These are phyloP conservation scores for Microplitis deprimator DNA, from an alignment of 2,888 invertebrate species.

Conservation along the genomic window DNA sequence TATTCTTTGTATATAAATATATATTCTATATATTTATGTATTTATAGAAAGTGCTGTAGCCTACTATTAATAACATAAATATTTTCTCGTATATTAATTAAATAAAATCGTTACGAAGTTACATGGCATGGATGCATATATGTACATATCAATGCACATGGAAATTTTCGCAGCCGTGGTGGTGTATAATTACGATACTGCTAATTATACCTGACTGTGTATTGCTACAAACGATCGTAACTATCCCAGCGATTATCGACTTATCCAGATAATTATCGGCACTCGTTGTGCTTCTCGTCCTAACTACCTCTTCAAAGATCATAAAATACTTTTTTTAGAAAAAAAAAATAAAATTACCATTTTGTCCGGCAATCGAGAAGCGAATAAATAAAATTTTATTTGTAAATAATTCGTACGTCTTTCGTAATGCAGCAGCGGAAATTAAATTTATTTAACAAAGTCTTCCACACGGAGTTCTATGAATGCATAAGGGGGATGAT, in stretches of 20 bases:
- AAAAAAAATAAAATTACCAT: background rate
- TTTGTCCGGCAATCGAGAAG: too few relatives aligned
- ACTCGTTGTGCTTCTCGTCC: slow-evolving; percentile 7
- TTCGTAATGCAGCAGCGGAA: slow-evolving; percentile 23
- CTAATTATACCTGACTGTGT: slow-evolving; percentile 21
- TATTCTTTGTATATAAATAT: background rate
- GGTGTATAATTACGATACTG: slow-evolving; percentile 19
- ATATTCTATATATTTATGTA: background rate
- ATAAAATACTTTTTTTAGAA: slow-evolving; percentile 3
- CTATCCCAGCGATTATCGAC: slow-evolving; percentile 17
- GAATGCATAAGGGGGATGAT: background rate
- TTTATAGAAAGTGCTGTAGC: background rate
- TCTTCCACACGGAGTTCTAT: background rate
- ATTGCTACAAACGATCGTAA: slow-evolving; percentile 1
- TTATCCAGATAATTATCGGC: slow-evolving; percentile 28
- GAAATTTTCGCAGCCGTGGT: background rate
- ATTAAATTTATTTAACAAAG: slow-evolving; percentile 29
- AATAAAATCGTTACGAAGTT: slow-evolving; percentile 5
- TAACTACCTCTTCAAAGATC: slow-evolving; percentile 14
- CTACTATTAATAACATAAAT: background rate
- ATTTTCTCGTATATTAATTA: background rate
- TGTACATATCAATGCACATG: background rate
- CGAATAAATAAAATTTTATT: background rate
- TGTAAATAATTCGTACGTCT: background rate
- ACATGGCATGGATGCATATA: background rate